Conservation (phyloP, 2,888 invertebrate species). For the Synanthedon formicaeformis region DNA sequence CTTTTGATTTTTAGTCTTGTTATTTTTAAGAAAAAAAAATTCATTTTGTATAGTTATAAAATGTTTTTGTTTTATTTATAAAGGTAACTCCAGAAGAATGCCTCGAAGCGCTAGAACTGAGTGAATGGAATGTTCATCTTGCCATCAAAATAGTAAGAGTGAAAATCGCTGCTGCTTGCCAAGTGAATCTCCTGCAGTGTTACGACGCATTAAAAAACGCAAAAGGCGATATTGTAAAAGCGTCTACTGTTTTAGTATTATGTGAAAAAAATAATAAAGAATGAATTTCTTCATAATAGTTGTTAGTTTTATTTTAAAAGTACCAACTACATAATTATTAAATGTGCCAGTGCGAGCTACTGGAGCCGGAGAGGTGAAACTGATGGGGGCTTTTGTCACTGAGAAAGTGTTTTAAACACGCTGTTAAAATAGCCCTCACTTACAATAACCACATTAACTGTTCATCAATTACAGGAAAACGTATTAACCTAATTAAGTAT, state of each 20-base stretch:
- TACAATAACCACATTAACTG: no score
- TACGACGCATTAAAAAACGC: conserved; percentile 69
- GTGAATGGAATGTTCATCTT: conserved; percentile 89
- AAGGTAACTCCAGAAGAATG: conserved; percentile 80
- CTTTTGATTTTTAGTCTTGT: no score
- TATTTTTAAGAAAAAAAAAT: no score
- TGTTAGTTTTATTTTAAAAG: conserved; percentile 4
- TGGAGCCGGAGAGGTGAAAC: no score
- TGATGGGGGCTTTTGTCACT: no score
- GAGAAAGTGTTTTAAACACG: no score
- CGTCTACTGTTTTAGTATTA: conserved; percentile 68
- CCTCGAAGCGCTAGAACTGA: conserved; percentile 82
- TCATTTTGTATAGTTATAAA: no score
- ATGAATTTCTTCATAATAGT: conserved; percentile 3
- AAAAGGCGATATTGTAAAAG: conserved; percentile 76
- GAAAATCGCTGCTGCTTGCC: conserved; percentile 23
- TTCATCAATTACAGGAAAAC: no score
- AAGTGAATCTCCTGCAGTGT: conserved; percentile 39
- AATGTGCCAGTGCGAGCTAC: no score
- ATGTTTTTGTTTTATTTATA: background rate
- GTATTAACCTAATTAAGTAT: no score
- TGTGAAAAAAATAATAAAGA: conserved; percentile 10
- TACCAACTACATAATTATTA: background rate
- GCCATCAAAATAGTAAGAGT: conserved; percentile 86
- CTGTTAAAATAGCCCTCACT: no score